These are phyloP conservation scores for Protonibea diacanthus DNA, from an alignment of 2,797 vertebrate genomes.

Conservation along the genomic window DNA sequence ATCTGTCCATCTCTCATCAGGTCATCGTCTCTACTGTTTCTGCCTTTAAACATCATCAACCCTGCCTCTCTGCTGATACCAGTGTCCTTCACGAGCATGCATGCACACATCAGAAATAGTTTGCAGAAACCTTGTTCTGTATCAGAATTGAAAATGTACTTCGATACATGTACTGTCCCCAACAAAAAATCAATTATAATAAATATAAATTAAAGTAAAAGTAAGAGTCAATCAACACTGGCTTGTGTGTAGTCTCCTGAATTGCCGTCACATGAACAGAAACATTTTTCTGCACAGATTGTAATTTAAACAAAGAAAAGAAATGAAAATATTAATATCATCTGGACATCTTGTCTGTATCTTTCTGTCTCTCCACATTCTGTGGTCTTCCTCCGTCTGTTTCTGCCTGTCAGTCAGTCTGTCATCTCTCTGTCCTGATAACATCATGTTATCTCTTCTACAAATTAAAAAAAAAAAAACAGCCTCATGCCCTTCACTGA, in stretches of 20 bases:
- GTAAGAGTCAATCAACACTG: neutral
- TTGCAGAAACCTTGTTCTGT: constrained; percentile 3
- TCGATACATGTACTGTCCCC: neutral
- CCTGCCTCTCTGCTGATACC: constrained; percentile 34
- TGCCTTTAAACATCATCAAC: constrained; percentile 37
- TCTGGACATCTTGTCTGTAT: constrained; percentile 45
- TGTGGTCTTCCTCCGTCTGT: constrained; percentile 1
- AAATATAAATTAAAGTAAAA: too few species aligned
- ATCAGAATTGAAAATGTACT: neutral
- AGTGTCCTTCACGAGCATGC: constrained; percentile 63
- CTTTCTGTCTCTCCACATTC: constrained; percentile 15
- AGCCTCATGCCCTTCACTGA: constrained; percentile 88
- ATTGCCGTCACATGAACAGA: too few species aligned
- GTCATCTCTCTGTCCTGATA: constrained; percentile 82
- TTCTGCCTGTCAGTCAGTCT: constrained; percentile 46
- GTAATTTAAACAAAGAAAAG: neutral
- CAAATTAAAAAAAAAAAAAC: constrained; percentile 88
- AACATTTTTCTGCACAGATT: neutral
- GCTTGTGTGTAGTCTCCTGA: neutral
- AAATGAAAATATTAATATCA: constrained; percentile 28
- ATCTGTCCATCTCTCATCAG: constrained; percentile 77
- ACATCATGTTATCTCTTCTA: constrained; percentile 89
- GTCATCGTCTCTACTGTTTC: constrained; percentile 67
- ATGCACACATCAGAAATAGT: constrained; percentile 8
- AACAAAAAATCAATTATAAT: neutral